Percentiles rank a stretch among this genome's conserved stretches.
These are phyloP conservation scores for Lasaia peninsularis DNA, from an alignment of 1,140 invertebrate genomes.

Conservation along the genomic window DNA sequence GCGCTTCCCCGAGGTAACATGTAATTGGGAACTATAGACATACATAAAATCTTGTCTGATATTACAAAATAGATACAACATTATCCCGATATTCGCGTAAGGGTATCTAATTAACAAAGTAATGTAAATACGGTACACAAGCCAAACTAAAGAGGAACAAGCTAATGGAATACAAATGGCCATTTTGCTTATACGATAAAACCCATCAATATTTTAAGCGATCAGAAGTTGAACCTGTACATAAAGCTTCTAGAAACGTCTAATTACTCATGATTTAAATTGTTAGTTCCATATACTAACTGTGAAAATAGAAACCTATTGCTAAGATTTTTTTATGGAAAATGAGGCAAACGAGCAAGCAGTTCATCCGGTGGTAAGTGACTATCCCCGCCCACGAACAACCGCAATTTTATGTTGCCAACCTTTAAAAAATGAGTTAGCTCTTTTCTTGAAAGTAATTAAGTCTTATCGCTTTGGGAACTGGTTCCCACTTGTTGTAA, in stretches of 20 bases:
- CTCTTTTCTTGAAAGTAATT: no score
- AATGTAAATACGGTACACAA: neutral
- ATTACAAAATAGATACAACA: neutral
- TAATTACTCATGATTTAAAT: neutral
- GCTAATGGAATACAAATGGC: slow-evolving; percentile 71
- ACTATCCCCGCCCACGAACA: no score
- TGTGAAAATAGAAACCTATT: no score
- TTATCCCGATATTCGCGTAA: neutral
- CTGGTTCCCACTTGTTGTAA: no score
- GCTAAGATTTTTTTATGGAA: no score
- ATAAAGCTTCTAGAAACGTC: slow-evolving; percentile 24
- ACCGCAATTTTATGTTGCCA: no score
- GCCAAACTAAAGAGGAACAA: slow-evolving; percentile 29
- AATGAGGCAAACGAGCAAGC: no score
- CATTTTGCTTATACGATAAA: slow-evolving; percentile 63
- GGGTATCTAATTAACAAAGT: slow-evolving; percentile 4
- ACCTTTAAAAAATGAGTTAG: no score
- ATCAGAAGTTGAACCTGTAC: slow-evolving; percentile 21
- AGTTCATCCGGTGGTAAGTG: no score
- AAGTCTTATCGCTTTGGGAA: no score
- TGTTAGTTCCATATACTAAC: no score
- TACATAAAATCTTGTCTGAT: neutral
- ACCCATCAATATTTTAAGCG: slow-evolving; percentile 63
- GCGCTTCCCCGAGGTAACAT: no score
- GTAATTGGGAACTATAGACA: neutral